phyloP scores from a whole-genome alignment of 2,888 invertebrate species.

The Drosophila kuntzei region DNA sequence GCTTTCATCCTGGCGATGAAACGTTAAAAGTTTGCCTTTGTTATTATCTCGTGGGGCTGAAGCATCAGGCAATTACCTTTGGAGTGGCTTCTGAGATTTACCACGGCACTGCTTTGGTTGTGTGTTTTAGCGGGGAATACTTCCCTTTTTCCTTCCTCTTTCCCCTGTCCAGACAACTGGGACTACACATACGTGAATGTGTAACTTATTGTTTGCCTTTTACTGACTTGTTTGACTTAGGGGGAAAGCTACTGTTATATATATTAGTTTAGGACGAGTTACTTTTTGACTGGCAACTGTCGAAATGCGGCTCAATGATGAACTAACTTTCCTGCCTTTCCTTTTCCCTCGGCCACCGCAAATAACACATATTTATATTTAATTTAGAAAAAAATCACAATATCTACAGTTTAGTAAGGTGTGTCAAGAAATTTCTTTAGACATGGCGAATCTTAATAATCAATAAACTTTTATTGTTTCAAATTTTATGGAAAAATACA shows the following conservation, averaged over 20 bases:
- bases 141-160: background rate
- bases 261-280: conserved; percentile 51
- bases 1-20: no score
- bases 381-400: no score
- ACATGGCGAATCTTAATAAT: no score
- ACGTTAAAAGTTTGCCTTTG: conserved; percentile 74
- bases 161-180: background rate
- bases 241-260: conserved; percentile 16
- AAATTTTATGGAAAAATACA: no score
- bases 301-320: conserved; percentile 18
- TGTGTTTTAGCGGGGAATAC: background rate
- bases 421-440: no score
- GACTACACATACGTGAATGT: conserved; percentile 27
- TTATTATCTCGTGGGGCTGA: conserved; percentile 73
- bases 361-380: background rate
- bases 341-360: background rate
- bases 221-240: conserved; percentile 42
- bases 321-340: background rate
- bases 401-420: no score
- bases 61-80: conserved; percentile 78
- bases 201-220: conserved; percentile 30
- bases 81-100: conserved; percentile 76
- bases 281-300: conserved; percentile 28
- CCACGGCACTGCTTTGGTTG: conserved; percentile 14
- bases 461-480: no score